A percentile compares a stretch with the other conserved stretches of the same genome.
phyloP scores from a whole-genome alignment of 2,888 invertebrate species.

The Rhorus exstirpatorius region DNA sequence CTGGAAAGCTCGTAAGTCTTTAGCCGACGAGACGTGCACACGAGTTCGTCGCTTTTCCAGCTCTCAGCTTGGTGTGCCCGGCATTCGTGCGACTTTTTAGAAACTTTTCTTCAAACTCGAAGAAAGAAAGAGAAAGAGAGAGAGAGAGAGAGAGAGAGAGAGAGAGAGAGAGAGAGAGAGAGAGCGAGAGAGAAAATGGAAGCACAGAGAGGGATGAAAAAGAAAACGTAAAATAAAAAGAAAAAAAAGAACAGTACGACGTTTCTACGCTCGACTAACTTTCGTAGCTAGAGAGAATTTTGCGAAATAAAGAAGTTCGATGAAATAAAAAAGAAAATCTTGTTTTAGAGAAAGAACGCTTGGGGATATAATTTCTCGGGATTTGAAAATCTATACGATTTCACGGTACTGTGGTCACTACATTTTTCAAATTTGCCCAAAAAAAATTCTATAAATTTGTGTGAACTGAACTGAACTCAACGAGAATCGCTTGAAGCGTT shows the following conservation, averaged over 20 bases:
- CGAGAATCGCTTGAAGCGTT: too few species aligned
- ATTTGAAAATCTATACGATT: background rate
- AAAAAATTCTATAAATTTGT: too few species aligned
- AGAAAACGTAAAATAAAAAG: slow-evolving; percentile 11
- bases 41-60: slow-evolving; percentile 54
- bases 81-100: slow-evolving; percentile 46
- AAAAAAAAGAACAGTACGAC: slow-evolving; percentile 40
- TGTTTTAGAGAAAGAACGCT: background rate
- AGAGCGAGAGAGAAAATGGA: too few species aligned
- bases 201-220: slow-evolving; percentile 1
- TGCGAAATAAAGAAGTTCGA: slow-evolving; percentile 57
- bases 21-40: slow-evolving; percentile 57
- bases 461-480: too few species aligned
- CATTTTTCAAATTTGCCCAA: too few species aligned
- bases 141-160: too few species aligned
- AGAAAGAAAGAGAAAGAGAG: slow-evolving; percentile 21
- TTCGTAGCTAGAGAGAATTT: slow-evolving; percentile 64
- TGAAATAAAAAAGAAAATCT: slow-evolving; percentile 6
- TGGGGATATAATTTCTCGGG: background rate
- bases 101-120: slow-evolving; percentile 59
- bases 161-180: too few species aligned
- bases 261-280: slow-evolving; percentile 61
- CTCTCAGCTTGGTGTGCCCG: slow-evolving; percentile 44
- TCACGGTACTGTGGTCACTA: too few species aligned
- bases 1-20: slow-evolving; percentile 65